These are phyloP conservation scores for Bovichtus diacanthus DNA, from an alignment of 2,797 vertebrate genomes.

Conservation along the genomic window DNA sequence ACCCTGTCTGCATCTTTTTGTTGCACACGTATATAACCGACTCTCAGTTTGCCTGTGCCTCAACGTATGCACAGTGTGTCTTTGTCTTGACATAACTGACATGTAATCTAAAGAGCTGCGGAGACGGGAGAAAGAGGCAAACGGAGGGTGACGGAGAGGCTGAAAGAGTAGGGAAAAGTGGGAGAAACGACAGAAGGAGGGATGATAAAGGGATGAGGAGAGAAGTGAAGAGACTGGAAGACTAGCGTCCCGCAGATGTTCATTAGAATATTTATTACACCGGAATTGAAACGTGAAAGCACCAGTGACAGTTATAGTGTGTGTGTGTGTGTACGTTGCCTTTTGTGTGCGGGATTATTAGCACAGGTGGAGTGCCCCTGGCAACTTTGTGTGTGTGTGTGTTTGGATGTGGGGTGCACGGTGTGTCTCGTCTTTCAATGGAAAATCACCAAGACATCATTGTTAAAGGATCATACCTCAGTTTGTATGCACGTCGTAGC, in stretches of 20 bases:
- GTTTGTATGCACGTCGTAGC: neutral
- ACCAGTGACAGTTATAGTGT: slow-evolving; percentile 30
- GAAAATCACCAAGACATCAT: slow-evolving; percentile 34
- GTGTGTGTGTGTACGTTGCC: slow-evolving; percentile 6
- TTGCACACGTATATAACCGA: neutral
- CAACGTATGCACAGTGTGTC: neutral
- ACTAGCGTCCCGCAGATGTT: slow-evolving; percentile 71
- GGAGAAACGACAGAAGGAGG: neutral
- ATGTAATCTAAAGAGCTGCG: neutral
- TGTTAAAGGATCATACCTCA: slow-evolving; percentile 6
- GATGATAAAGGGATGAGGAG: neutral
- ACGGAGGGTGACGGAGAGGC: neutral
- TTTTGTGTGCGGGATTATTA: slow-evolving; percentile 42
- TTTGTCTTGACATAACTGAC: slow-evolving; percentile 37
- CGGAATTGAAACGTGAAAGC: slow-evolving; percentile 65
- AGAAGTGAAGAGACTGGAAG: neutral
- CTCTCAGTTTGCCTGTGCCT: slow-evolving; percentile 20
- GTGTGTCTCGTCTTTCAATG: slow-evolving; percentile 39
- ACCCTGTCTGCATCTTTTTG: neutral
- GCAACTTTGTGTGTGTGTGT: slow-evolving; percentile 27
- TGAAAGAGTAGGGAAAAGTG: neutral
- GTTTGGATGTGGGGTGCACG: neutral
- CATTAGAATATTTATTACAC: slow-evolving; percentile 79
- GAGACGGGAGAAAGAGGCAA: neutral
- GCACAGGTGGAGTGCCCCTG: slow-evolving; percentile 47